Evolutionary conservation across 2,113 vertebrate species (phyloP), one percentile per base, ranked within the genome.

Genomic region (Paramisgurnus dabryanus): DNA sequence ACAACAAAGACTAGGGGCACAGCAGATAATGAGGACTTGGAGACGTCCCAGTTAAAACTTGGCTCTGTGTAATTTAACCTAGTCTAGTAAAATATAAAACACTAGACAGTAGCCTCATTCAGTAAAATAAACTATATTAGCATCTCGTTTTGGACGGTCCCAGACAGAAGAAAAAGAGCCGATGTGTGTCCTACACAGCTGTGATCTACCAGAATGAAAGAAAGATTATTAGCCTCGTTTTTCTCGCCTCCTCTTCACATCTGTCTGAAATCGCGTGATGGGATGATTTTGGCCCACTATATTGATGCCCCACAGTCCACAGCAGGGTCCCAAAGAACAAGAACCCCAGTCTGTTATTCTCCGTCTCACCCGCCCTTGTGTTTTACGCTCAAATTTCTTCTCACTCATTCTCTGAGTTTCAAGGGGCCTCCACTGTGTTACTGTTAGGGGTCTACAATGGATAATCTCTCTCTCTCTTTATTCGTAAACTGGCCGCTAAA

Each of bases 151-250:
- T 72, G 34, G 71, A 55, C 71, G 1, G 34, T 39, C 43, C 66
- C 47, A n/a, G 79, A 77, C 22, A 17, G 78, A 22, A 79, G 83
- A 92, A 85, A 89, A 87, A 86, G 83, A 76, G 61, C 3, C 49
- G 66, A 87, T 89, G 90, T 91, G 85, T 92, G 49, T 45, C 74
- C 82, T 80, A 47, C 90, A 90, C 93, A 94, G 92, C 92, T 94
- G 92, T 86, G 90, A 84, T 78, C 64, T 78, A 47, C 81, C 34
- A 61, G 82, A 80, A 89, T 92, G 86, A 93, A 92, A 90, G 91
- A 89, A 90, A 92, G 91, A 89, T 92, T 93, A 91, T 90, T 58
- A 76, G 40, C 76, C 81, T 68, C 67, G 9, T n/a, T 57, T 43
- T 17, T 60, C 22, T 15, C 3, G 86, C 79, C 82, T 68, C 67